Evolutionary conservation across 2,888 invertebrate genomes (phyloP), one percentile per base, ranked within the genome.

Genomic region (Phasia obesa): DNA sequence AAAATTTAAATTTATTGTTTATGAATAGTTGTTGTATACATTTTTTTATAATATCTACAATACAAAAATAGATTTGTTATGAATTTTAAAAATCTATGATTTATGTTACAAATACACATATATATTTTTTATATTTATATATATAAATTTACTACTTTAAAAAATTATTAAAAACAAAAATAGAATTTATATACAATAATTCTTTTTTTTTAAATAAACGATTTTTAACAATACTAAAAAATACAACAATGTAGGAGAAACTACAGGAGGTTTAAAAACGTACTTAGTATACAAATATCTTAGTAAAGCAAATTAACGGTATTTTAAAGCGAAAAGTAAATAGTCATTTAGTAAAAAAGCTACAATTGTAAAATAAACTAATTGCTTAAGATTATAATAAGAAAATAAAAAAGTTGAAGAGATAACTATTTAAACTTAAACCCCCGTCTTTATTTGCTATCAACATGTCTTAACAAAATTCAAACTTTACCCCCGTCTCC

Each of bases 11-110:
- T 69, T 67, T 65, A 47, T 60, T 73, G 42, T 71, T 83, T 65
- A 31, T n/a, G 25, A 42, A 62, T n/a, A n/a, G n/a, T n/a, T 23
- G 35, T 9, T 51, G 59, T 11, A 51, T 73, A 71, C 23, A 60
- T 27, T 62, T 71, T 53, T 74, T 31, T 4, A 27, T 44, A 71
- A 67, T 83, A 83, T 83, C 70, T 83, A 83, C 70, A 79, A 71
- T 79, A 83, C 70, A 83, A 82, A 83, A 75, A 79, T 83, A 83
- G n/a, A 57, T 65, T 55, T 64, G 9, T 31, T 57, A 55, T 49
- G 31, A 9, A 35, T 67, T n/a, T 17, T 49, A 49, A 55, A 38
- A 49, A 38, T 49, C 49, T 62, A 49, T 47, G 49, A 62, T 57
- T 70, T 75, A 27, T 81, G 25, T 67, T 81, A 83, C 78, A 83